Base-by-base conservation (phyloP, 2,113 vertebrate genomes). In the Cinclus mexicanus region DNA sequence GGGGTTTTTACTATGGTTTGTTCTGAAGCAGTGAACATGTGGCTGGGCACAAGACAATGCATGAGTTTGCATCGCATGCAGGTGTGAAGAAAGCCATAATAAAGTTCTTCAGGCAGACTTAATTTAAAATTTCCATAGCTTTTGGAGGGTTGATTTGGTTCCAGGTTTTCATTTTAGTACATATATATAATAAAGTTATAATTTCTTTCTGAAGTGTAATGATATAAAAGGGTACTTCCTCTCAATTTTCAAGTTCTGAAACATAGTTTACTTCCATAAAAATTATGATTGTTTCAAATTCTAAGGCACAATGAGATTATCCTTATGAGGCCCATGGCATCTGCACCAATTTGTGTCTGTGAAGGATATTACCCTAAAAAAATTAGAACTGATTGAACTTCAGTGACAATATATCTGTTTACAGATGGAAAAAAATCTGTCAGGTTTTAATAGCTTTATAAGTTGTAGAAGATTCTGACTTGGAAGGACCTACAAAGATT, bases 1-100 rank as follows among this genome's bases (percentile, higher is more conserved):
- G 7, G 11, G 1, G 1, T 41, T 77, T 65, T 89, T 44, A 29
- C 10, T 8, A 22, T 1, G 4, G 5, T 42, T 89, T 80, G 1
- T 37, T 89, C 42, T 63, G 44, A 80, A 80, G 28, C 14, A 44
- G 10, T 44, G 10, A 19, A 4, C 7, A 31, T 21, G 6, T 59
- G 4, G 2, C 6, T 67, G 14, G 11, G 23, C 4, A 42, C 41
- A 72, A 42, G 10, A 47, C 1, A 37, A 25, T 3, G 1, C 2
- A 47, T 19, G 9, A 28, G 3, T 71, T 55, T 68, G 10, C 5
- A 23, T 47, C 1, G 2, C 5, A 37, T 39, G 2, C 13, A 29
- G 21, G 5, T 26, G 12, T 15, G 12, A 85, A 75, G 9, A 20
- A 88, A 75, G 10, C 1, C 28, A 60, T 5, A 57, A 14, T 11